Conservation (phyloP, 2,113 vertebrate genomes). For the Pholis gunnellus region DNA sequence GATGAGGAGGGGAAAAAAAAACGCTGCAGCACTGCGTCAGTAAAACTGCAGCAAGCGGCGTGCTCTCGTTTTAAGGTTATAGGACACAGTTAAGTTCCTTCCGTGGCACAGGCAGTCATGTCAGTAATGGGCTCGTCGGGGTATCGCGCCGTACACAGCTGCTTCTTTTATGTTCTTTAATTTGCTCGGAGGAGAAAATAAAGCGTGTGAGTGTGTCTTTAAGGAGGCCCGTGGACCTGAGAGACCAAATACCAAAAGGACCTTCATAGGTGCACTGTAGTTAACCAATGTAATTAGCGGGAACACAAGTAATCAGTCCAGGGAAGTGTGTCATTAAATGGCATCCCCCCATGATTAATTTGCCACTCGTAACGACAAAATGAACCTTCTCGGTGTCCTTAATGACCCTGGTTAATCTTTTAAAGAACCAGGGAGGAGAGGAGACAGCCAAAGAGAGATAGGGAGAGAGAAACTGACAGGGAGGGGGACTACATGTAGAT, state of each 20-base stretch:
- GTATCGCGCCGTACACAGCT: constrained; percentile 72
- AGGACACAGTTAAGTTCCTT: constrained; percentile 74
- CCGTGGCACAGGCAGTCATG: constrained; percentile 58
- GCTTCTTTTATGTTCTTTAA: constrained; percentile 82
- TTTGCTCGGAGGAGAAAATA: constrained; percentile 79
- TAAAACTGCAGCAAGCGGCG: constrained; percentile 56
- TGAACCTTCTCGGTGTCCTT: constrained; percentile 86
- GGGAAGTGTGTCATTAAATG: constrained; percentile 89
- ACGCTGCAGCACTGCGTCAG: constrained; percentile 50
- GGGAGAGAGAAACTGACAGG: constrained; percentile 25
- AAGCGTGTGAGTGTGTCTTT: constrained; percentile 71
- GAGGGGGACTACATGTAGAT: constrained; percentile 31
- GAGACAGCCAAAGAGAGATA: constrained; percentile 26
- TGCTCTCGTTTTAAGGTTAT: constrained; percentile 75
- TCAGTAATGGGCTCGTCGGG: constrained; percentile 70
- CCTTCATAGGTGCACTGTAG: constrained; percentile 82
- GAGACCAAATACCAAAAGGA: constrained; percentile 78
- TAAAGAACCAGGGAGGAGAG: constrained; percentile 84
- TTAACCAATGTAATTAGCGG: constrained; percentile 90
- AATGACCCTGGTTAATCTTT: constrained; percentile 88
- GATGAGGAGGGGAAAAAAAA: constrained; percentile 39
- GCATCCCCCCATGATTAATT: constrained; percentile 91
- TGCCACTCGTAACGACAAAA: constrained; percentile 87
- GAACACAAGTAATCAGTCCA: constrained; percentile 89
- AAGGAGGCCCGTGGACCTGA: constrained; percentile 72